Percentiles rank a stretch among this genome's conserved stretches.
phyloP scores from a whole-genome alignment of 2,113 vertebrate species.

The Nettapus auritus region DNA sequence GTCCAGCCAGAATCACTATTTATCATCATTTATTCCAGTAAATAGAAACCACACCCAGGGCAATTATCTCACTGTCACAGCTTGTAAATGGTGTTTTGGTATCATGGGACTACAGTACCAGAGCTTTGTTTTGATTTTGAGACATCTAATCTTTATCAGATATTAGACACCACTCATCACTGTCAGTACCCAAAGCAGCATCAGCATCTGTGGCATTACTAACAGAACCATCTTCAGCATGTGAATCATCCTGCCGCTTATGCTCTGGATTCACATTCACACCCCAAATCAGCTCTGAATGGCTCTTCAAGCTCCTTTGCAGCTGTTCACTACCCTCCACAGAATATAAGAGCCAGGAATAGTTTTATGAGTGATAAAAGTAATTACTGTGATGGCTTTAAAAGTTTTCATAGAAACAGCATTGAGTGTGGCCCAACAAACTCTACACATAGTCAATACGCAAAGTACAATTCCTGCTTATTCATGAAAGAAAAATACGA shows the following conservation, averaged over 20 bases:
- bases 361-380: background rate
- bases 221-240: background rate
- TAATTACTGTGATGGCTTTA: background rate
- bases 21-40: constrained; percentile 54
- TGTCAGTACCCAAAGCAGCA: constrained; percentile 45
- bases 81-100: constrained; percentile 53
- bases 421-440: background rate
- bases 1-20: constrained; percentile 38
- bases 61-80: constrained; percentile 56
- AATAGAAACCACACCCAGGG: constrained; percentile 37
- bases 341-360: background rate
- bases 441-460: fast-evolving
- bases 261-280: background rate
- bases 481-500: background rate
- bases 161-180: constrained; percentile 65
- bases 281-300: background rate
- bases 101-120: constrained; percentile 30
- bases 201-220: constrained; percentile 11
- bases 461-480: background rate
- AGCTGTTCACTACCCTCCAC: background rate
- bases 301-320: background rate
- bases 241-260: background rate
- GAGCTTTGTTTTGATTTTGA: constrained; percentile 53
- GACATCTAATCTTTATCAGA: constrained; percentile 60
- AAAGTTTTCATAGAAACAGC: background rate